Percentiles rank a stretch among this genome's conserved stretches.
These are phyloP conservation scores for Drosophila carrolli DNA, from an alignment of 1,140 invertebrate species.

Conservation along the genomic window DNA sequence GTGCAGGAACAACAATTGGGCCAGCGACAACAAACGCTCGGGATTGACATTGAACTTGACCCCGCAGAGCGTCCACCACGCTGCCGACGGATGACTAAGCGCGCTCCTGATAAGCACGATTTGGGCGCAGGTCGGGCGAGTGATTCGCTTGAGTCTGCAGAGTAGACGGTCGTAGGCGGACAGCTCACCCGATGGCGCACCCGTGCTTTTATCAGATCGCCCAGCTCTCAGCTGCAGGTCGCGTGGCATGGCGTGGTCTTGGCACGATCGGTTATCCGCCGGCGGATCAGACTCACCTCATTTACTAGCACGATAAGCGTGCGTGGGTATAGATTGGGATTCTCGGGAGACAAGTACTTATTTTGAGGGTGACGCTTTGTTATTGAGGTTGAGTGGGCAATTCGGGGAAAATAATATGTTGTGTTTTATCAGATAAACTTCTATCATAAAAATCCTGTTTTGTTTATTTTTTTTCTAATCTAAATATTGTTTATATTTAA, in stretches of 20 bases:
- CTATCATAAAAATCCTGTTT: not conserved
- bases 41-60: conserved; percentile 75
- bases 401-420: not conserved
- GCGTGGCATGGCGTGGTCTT: conserved; percentile 47
- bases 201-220: conserved; percentile 19
- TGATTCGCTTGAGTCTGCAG: conserved; percentile 22
- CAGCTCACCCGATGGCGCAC: conserved; percentile 14
- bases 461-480: too few species aligned
- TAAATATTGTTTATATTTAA: not conserved
- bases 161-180: conserved; percentile 7
- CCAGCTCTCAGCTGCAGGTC: conserved; percentile 25
- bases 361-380: not conserved
- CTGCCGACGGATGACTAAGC: conserved; percentile 44
- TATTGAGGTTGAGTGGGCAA: conserved; percentile 5
- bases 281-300: conserved; percentile 30
- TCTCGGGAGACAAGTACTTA: conserved; percentile 10
- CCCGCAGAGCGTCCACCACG: conserved; percentile 25
- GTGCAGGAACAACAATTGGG: conserved; percentile 28
- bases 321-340: conserved; percentile 31
- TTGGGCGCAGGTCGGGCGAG: conserved; percentile 25
- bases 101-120: conserved; percentile 38
- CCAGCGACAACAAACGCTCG: conserved; percentile 30
- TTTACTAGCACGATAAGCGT: conserved; percentile 32
- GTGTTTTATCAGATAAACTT: not conserved
- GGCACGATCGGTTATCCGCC: conserved; percentile 25